Base-by-base conservation (phyloP, 2,113 vertebrate genomes). In the Scalopus aquaticus region DNA sequence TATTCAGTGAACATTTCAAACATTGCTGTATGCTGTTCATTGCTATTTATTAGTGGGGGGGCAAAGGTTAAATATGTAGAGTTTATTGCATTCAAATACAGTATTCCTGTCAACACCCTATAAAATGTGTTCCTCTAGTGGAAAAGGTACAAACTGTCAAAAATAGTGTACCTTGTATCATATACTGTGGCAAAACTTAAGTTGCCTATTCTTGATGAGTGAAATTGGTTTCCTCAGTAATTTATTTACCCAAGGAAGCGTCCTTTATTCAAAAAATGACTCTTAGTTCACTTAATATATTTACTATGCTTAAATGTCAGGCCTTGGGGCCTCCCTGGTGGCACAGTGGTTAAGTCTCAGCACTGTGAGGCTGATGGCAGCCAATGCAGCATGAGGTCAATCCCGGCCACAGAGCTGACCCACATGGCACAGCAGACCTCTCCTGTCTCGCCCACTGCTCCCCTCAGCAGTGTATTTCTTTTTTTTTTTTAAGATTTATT, bases 51-150 rank as follows among this genome's bases (percentile, higher is more conserved):
- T 82, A 51, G n/a, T 69, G 35, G 6, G 15, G 30, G 35, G 35
- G 8, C 1, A 35, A 22, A 28, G 26, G 19, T 44, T 49, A 73
- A 79, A 78, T 93, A 93, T 86, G 86, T 84, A 65, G 77, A 64
- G 6, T 76, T 95, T 69, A 46, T 74, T 93, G 37, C 26, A 76
- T 79, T 70, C 9, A 69, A 76, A 44, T 96, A 17, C 62, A 86
- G 70, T 79, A 9, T 22, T 62, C 28, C 22, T 78, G 6, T 92
- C 28, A 90, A 70, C 77, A 5, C 42, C 12, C n/a, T 70, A 19
- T 64, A 90, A 67, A 90, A 67, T 79, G 90, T 94, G 83, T 65
- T n/a, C 74, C 88, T 76, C 56, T 35, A 58, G 24, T 94, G 39
- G 46, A 74, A 90, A 90, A 72, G 51, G 26, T 54, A 56, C 10